Conservation (phyloP, 1,140 invertebrate genomes). For the Platorchestia sp. region DNA sequence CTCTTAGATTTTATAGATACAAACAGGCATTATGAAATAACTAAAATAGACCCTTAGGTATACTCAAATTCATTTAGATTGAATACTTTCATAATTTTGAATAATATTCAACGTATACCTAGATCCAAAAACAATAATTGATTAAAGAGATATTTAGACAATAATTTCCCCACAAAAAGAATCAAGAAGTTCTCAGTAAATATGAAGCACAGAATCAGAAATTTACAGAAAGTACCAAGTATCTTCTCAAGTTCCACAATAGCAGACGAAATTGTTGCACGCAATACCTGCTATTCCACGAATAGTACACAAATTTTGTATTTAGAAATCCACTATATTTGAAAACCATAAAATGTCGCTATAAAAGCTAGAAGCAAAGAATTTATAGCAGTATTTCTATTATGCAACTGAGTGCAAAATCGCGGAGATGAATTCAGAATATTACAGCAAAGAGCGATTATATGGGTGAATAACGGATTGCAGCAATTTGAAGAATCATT, state of each 20-base stretch:
- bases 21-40: no score
- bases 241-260: background rate
- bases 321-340: background rate
- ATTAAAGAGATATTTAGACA: background rate
- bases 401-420: background rate
- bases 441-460: background rate
- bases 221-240: background rate
- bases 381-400: background rate
- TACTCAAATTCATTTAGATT: no score
- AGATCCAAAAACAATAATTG: background rate
- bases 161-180: background rate
- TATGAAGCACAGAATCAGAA: background rate
- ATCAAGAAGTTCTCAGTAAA: background rate
- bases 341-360: background rate
- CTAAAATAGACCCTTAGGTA: no score
- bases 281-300: background rate
- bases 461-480: background rate
- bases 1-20: no score
- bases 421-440: background rate
- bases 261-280: background rate
- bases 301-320: background rate
- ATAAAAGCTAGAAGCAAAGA: background rate
- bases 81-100: background rate
- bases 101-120: background rate
- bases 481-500: background rate